A percentile compares a stretch with the other conserved stretches of the same genome.
These are phyloP conservation scores for Bos taurus DNA, from an alignment of 2,113 vertebrate species.

Conservation along the genomic window DNA sequence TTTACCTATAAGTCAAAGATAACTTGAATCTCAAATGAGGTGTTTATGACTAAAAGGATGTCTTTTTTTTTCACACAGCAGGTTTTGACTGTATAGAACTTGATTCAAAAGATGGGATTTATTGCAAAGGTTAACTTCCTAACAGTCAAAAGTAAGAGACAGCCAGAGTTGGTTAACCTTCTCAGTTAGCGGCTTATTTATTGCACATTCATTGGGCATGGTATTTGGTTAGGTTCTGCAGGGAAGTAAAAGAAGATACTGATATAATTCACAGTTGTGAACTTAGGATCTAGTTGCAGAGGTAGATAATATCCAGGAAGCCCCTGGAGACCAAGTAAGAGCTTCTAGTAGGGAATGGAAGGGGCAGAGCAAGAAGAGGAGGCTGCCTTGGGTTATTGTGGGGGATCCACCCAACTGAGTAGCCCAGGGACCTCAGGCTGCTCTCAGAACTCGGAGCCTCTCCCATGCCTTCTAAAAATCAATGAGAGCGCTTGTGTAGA, in stretches of 20 bases:
- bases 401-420: background rate
- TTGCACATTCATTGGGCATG: background rate
- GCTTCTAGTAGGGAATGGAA: background rate
- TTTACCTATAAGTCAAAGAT: background rate
- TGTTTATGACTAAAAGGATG: background rate
- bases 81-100: background rate
- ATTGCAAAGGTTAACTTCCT: slow-evolving; percentile 23
- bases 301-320: background rate
- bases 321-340: background rate
- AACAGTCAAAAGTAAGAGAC: background rate
- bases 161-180: background rate
- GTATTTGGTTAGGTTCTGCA: background rate
- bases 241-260: background rate
- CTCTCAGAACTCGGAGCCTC: background rate
- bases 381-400: background rate
- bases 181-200: background rate
- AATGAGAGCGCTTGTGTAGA: background rate
- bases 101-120: background rate
- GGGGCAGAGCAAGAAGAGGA: background rate
- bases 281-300: background rate
- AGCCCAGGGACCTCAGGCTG: background rate
- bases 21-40: background rate
- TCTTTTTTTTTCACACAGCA: background rate
- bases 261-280: background rate
- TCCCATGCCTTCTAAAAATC: background rate